phyloP scores from a whole-genome alignment of 2,113 vertebrate genomes.

The Turnix velox region DNA sequence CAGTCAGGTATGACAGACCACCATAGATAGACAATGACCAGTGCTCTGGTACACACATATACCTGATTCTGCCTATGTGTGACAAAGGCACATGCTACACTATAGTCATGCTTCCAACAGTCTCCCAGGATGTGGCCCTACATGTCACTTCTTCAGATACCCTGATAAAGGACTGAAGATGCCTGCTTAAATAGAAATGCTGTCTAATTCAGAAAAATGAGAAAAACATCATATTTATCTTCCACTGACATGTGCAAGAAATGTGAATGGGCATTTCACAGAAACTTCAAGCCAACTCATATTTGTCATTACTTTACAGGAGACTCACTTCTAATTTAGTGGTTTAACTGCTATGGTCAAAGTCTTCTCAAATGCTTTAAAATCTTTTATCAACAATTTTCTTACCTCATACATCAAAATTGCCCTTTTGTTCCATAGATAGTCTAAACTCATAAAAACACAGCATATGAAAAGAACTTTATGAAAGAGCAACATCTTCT shows the following conservation, averaged over 20 bases:
- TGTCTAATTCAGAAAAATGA: not conserved
- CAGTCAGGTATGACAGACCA: not conserved
- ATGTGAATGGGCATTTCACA: not conserved
- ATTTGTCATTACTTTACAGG: not conserved
- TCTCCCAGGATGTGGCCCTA: not conserved
- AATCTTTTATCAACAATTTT: not conserved
- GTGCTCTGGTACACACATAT: fast-evolving
- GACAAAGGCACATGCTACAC: not conserved
- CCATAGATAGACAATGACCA: not conserved
- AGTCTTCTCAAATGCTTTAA: not conserved
- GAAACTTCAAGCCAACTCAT: not conserved
- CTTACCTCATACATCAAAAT: not conserved
- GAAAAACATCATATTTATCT: not conserved
- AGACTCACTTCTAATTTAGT: not conserved
- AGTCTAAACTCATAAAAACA: not conserved
- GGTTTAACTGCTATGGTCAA: not conserved
- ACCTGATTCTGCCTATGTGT: not conserved
- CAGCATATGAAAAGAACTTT: not conserved
- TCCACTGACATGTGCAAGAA: not conserved
- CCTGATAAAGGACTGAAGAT: not conserved
- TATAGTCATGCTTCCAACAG: not conserved
- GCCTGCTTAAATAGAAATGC: not conserved
- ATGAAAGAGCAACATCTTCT: not conserved
- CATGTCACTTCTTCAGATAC: not conserved
- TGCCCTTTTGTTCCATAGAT: not conserved